Evolutionary conservation across 1,140 invertebrate species (phyloP).

Genomic region (Euglossa dilemma): DNA sequence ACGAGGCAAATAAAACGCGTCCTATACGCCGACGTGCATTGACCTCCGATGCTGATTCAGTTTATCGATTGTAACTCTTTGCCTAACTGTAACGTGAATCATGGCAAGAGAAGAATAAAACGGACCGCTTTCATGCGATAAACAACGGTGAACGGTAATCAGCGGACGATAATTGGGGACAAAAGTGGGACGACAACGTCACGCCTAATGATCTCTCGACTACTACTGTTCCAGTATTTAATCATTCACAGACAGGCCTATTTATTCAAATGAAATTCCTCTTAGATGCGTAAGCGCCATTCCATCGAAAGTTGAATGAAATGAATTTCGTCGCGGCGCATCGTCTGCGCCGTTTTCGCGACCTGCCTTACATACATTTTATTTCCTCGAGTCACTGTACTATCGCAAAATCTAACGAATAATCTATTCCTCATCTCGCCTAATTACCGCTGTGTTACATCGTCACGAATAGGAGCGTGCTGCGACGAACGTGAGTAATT

Average conservation of each 20-base stretch:
- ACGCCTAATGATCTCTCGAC: conserved; percentile 49
- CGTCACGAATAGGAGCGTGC: too few relatives aligned
- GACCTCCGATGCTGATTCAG: too few relatives aligned
- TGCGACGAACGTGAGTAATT: too few relatives aligned
- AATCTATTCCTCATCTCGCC: too few relatives aligned
- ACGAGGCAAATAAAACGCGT: too few relatives aligned
- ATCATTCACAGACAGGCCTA: conserved; percentile 50
- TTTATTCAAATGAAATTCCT: conserved; percentile 51
- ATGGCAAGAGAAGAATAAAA: neutral
- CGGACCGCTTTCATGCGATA: neutral
- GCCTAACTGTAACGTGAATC: neutral
- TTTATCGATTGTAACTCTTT: neutral
- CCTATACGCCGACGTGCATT: too few relatives aligned
- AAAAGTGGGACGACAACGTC: conserved; percentile 61
- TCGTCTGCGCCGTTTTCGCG: neutral
- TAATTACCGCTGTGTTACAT: too few relatives aligned
- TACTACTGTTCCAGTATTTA: conserved; percentile 24
- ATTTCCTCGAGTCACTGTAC: neutral
- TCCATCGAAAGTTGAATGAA: conserved; percentile 29
- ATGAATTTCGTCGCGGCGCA: neutral
- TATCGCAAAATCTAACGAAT: neutral
- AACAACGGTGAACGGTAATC: conserved; percentile 10
- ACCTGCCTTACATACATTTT: conserved; percentile 3
- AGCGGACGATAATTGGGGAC: conserved; percentile 50
- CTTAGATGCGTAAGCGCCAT: neutral